phyloP scores from a whole-genome alignment of 2,113 vertebrate species.

The Larimichthys crocea region DNA sequence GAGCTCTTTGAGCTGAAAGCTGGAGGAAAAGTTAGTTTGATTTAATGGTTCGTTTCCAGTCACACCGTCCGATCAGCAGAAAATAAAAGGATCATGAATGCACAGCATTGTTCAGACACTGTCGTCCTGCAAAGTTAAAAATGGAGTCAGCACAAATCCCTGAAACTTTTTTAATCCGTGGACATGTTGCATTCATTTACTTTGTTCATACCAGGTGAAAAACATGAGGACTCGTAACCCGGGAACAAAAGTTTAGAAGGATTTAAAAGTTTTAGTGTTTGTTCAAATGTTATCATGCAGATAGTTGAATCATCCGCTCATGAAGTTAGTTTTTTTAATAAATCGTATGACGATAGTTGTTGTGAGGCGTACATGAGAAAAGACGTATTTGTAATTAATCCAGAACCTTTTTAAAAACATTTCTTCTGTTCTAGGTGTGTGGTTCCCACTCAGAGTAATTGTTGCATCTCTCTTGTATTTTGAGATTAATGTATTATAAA shows the following conservation, averaged over 20 bases:
- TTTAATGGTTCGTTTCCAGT: background rate
- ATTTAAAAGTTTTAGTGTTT: background rate
- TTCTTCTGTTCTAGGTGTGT: too few species aligned
- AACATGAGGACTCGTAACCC: too few species aligned
- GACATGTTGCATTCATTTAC: background rate
- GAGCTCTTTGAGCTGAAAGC: background rate
- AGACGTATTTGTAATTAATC: too few species aligned
- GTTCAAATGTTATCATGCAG: background rate
- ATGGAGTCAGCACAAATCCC: background rate
- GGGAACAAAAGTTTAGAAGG: background rate
- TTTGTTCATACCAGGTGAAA: background rate
- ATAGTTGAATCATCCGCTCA: background rate
- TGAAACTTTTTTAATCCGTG: background rate
- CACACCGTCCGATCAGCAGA: background rate
- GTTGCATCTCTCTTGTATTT: too few species aligned
- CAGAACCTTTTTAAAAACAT: too few species aligned
- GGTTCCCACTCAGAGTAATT: too few species aligned
- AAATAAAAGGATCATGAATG: background rate
- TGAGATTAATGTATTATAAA: too few species aligned
- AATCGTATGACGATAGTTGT: too few species aligned
- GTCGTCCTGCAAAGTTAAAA: background rate
- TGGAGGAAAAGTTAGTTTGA: background rate
- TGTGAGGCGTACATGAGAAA: too few species aligned
- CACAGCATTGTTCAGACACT: background rate
- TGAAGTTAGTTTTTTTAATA: background rate